A percentile compares a stretch with the other conserved stretches of the same genome.
Conservation (phyloP, 2,888 invertebrate species). For the Luffia ferchaultella region DNA sequence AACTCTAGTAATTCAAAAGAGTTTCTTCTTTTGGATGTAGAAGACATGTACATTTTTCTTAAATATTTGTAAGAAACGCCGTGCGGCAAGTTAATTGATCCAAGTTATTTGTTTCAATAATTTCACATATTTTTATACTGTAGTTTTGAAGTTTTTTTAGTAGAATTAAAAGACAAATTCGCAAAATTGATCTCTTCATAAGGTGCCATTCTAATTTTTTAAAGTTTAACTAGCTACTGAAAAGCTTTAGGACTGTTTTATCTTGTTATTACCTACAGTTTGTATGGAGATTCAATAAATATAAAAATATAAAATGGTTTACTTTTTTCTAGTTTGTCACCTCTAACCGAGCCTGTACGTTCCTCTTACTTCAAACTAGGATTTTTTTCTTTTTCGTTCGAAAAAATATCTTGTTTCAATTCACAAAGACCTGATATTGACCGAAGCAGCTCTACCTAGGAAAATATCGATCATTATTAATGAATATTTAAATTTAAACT, state of each 20-base stretch:
- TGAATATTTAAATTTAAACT: conserved; percentile 5
- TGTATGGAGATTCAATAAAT: conserved; percentile 3
- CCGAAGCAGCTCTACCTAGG: conserved; percentile 5
- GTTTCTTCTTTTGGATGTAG: background rate
- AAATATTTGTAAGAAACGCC: background rate
- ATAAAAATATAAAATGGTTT: background rate
- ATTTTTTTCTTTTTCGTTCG: background rate
- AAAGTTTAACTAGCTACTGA: background rate
- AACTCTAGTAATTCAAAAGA: background rate
- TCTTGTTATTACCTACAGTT: background rate
- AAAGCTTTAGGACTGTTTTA: background rate
- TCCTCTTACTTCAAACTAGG: conserved; percentile 2
- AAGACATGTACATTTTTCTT: background rate
- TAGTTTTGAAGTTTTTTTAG: background rate
- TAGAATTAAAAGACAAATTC: conserved; percentile 2
- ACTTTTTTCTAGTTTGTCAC: conserved; percentile 2
- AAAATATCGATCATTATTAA: background rate
- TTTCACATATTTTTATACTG: background rate
- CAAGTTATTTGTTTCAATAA: background rate
- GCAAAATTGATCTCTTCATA: conserved; percentile 3
- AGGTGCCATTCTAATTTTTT: conserved; percentile 3
- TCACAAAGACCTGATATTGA: conserved; percentile 1
- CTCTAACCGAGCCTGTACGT: conserved; percentile 3
- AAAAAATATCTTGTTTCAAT: conserved; percentile 1
- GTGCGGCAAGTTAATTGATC: background rate